A percentile compares a stretch with the other conserved stretches of the same genome.
phyloP scores from a whole-genome alignment of 2,888 invertebrate species.

The Lasioglossum vierecki region DNA sequence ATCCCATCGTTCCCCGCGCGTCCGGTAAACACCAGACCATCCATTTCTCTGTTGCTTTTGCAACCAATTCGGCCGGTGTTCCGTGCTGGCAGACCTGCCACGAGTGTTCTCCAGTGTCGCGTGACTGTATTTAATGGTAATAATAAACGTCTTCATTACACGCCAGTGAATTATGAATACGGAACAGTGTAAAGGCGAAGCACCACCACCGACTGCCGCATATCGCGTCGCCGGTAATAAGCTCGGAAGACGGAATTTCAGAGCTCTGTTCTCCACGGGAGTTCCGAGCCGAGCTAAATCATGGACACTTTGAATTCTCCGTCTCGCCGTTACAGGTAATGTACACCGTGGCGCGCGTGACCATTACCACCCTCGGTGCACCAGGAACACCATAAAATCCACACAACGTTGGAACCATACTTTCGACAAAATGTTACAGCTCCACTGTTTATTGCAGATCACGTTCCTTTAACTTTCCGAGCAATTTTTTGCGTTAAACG shows the following conservation, averaged over 20 bases:
- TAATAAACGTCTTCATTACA: slow-evolving; percentile 13
- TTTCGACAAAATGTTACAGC: neutral
- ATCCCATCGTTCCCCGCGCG: neutral
- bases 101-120: slow-evolving; percentile 11
- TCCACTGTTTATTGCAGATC: neutral
- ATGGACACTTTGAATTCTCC: neutral
- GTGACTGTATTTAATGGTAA: slow-evolving; percentile 11
- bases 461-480: neutral
- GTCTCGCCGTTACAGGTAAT: neutral
- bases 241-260: slow-evolving; percentile 11
- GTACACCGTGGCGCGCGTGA: neutral
- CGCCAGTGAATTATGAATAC: neutral
- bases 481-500: neutral
- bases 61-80: neutral
- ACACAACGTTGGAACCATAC: neutral
- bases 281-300: neutral
- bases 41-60: neutral
- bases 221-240: slow-evolving; percentile 3
- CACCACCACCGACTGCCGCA: neutral
- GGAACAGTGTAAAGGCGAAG: neutral
- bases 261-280: neutral
- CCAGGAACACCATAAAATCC: neutral
- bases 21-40: neutral
- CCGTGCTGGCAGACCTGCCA: slow-evolving; percentile 8
- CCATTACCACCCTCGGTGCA: neutral